These are phyloP conservation scores for Orthonevra nobilis DNA, from an alignment of 2,888 invertebrate species.

Conservation along the genomic window DNA sequence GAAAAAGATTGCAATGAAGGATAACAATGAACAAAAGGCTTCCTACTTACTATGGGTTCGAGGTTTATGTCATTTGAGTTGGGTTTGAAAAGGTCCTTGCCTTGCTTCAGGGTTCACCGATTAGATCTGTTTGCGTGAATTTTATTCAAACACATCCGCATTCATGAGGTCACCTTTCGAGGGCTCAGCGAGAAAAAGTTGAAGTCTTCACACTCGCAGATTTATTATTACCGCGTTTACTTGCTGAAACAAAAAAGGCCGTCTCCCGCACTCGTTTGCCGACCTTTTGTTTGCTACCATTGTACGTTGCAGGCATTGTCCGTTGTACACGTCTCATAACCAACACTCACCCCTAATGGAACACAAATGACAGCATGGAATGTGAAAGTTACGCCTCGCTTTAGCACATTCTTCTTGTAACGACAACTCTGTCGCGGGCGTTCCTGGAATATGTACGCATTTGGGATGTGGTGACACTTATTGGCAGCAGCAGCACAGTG, in stretches of 20 bases:
- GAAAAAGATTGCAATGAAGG: slow-evolving; percentile 51
- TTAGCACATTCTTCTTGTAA: slow-evolving; percentile 50
- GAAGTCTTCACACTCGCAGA: slow-evolving; percentile 25
- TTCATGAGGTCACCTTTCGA: background rate
- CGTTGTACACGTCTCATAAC: slow-evolving; percentile 25
- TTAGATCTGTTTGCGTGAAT: slow-evolving; percentile 8
- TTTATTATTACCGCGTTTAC: slow-evolving; percentile 40
- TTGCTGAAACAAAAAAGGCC: slow-evolving; percentile 16
- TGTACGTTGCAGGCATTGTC: slow-evolving; percentile 31
- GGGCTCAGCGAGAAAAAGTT: slow-evolving; percentile 3
- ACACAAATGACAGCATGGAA: background rate
- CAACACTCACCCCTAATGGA: background rate
- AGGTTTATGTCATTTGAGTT: no score
- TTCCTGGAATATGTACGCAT: slow-evolving; percentile 24
- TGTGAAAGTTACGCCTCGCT: slow-evolving; percentile 24
- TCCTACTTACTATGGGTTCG: slow-evolving; percentile 1
- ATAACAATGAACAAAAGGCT: slow-evolving; percentile 48
- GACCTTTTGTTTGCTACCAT: slow-evolving; percentile 16
- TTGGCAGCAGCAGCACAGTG: slow-evolving; percentile 58
- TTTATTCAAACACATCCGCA: background rate
- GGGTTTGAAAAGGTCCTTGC: no score
- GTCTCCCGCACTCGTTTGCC: background rate
- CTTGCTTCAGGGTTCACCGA: slow-evolving; percentile 12
- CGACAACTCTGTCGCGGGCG: slow-evolving; percentile 27
- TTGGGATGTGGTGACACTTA: slow-evolving; percentile 65